Percentiles rank a stretch among this genome's conserved stretches.
Conservation (phyloP, 2,113 vertebrate species). For the Sorex araneus region DNA sequence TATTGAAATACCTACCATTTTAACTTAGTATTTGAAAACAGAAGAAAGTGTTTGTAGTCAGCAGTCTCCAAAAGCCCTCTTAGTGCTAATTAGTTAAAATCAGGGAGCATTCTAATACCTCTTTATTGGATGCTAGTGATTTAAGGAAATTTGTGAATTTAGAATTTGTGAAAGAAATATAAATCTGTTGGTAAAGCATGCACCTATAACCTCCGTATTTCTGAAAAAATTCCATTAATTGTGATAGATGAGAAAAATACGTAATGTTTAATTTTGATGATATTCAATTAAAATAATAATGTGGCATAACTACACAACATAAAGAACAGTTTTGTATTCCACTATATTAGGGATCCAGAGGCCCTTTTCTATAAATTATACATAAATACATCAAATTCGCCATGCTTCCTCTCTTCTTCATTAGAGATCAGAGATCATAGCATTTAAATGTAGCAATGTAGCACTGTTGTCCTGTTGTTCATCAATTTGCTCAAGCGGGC, state of each 20-base stretch:
- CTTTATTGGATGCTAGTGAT: background rate
- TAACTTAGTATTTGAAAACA: background rate
- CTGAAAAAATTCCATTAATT: background rate
- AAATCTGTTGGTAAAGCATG: constrained; percentile 1
- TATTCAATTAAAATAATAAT: background rate
- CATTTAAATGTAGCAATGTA: too few relatives aligned
- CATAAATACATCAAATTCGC: background rate
- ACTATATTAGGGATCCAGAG: background rate
- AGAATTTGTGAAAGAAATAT: background rate
- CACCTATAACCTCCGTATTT: background rate
- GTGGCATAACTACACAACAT: background rate
- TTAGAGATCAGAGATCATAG: background rate
- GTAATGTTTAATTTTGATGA: constrained; percentile 28
- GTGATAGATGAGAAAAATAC: background rate
- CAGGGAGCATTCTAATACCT: background rate
- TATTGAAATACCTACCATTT: background rate
- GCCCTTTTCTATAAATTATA: background rate
- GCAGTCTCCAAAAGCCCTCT: background rate
- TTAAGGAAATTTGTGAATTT: constrained; percentile 8
- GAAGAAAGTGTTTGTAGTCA: background rate
- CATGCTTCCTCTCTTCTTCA: background rate
- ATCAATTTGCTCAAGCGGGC: too few relatives aligned
- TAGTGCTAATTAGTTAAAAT: background rate
- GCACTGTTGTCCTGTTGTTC: too few relatives aligned
- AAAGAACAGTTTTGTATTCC: background rate